Evolutionary conservation across 2,113 vertebrate genomes (phyloP).

Genomic region (Atlantisia rogersi): DNA sequence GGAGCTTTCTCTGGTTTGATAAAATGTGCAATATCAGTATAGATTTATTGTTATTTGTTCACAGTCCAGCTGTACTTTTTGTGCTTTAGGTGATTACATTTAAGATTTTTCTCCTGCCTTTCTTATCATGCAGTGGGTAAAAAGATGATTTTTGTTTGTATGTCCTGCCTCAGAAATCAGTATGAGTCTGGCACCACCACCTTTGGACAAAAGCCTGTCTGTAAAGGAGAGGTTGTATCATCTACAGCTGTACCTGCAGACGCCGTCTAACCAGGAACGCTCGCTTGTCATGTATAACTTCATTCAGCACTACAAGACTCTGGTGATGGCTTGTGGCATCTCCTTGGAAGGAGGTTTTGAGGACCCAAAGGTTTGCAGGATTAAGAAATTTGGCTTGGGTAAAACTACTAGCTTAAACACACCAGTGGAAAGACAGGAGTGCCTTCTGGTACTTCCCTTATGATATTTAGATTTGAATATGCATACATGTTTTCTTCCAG

Average conservation of each 20-base stretch:
- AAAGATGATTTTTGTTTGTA: neutral
- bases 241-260: conserved; percentile 79
- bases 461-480: neutral
- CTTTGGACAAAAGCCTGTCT: conserved; percentile 84
- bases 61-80: neutral
- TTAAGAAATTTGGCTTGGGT: neutral
- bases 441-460: neutral
- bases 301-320: conserved; percentile 88
- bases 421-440: neutral
- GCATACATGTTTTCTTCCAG: neutral
- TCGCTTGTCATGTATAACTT: conserved; percentile 84
- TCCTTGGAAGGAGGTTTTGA: conserved; percentile 87
- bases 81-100: neutral
- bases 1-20: neutral
- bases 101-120: neutral
- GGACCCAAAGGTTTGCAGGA: conserved; percentile 89
- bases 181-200: conserved; percentile 89
- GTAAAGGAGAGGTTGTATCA: conserved; percentile 83
- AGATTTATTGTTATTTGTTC: neutral
- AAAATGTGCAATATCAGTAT: neutral
- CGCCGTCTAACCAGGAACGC: conserved; percentile 11
- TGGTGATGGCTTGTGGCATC: conserved; percentile 87
- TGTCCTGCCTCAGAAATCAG: conserved; percentile 80
- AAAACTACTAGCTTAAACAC: neutral
- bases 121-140: neutral